Percentiles rank a stretch among this genome's conserved stretches.
Conservation (phyloP, 1,140 invertebrate species). For the Drosophila quadrilineata region DNA sequence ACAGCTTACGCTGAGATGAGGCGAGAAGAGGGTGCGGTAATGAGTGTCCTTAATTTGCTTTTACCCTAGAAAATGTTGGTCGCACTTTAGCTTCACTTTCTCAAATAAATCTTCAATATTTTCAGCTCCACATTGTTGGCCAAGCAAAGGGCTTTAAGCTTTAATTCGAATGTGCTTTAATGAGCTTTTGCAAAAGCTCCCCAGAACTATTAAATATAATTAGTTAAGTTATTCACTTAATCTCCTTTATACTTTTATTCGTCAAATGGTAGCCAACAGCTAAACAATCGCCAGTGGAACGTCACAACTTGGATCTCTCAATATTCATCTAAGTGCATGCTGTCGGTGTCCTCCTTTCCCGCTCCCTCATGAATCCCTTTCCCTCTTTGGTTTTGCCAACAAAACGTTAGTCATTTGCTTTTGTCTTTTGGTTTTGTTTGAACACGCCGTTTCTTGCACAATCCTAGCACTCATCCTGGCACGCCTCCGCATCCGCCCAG, state of each 20-base stretch:
- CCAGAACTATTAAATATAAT: too few relatives aligned
- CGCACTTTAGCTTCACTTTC: conserved; percentile 13
- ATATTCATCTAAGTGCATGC: conserved; percentile 27
- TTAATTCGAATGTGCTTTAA: background rate
- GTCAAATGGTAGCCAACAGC: too few relatives aligned
- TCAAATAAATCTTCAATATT: conserved; percentile 36
- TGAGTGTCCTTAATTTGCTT: conserved; percentile 40
- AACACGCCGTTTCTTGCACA: conserved; percentile 72
- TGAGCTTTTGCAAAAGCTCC: background rate
- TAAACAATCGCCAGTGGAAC: conserved; percentile 21
- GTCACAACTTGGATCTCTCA: conserved; percentile 17
- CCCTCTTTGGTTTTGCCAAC: conserved; percentile 20
- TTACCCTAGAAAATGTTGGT: conserved; percentile 3
- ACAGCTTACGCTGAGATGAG: background rate
- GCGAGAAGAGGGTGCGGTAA: conserved; percentile 1
- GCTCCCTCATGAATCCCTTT: background rate
- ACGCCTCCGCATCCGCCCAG: conserved; percentile 16
- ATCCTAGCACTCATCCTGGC: conserved; percentile 51
- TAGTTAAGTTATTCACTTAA: too few relatives aligned
- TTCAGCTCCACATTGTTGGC: conserved; percentile 7
- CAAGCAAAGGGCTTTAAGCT: too few relatives aligned
- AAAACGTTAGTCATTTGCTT: conserved; percentile 70
- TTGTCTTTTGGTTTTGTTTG: conserved; percentile 75
- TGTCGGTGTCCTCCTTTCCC: background rate
- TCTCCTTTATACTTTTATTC: too few relatives aligned